Conservation (phyloP, 2,888 invertebrate species). For the Calameuta filiformis region DNA sequence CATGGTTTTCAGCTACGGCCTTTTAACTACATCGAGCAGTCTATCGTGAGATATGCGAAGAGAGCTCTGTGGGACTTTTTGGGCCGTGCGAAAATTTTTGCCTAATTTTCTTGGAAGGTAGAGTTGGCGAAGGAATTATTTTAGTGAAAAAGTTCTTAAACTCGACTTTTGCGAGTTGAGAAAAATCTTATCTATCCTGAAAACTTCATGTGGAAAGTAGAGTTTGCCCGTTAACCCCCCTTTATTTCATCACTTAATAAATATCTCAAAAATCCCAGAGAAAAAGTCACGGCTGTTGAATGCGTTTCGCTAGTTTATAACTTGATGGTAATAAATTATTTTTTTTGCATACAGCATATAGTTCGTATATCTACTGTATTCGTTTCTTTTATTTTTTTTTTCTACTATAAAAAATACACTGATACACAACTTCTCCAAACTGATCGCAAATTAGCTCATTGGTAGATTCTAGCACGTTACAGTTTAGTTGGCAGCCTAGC, state of each 20-base stretch:
- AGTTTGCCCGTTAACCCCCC: not conserved
- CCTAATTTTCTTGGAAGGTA: not conserved
- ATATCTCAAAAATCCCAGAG: not conserved
- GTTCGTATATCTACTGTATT: not conserved
- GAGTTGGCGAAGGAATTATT: not conserved
- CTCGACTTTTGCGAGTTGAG: not conserved
- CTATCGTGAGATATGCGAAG: not conserved
- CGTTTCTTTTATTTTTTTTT: too few relatives aligned
- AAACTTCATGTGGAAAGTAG: not conserved
- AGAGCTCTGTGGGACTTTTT: not conserved
- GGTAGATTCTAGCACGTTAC: conserved; percentile 12
- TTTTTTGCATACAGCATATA: not conserved
- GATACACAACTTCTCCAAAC: not conserved
- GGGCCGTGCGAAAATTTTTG: not conserved
- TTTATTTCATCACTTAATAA: not conserved
- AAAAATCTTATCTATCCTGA: not conserved
- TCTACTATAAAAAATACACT: not conserved
- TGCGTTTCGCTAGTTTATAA: not conserved
- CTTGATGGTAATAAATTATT: not conserved
- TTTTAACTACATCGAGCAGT: not conserved
- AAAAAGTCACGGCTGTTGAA: not conserved
- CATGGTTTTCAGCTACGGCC: not conserved
- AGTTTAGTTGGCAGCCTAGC: conserved; percentile 44
- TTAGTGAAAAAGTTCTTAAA: not conserved
- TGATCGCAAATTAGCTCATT: not conserved